Percentiles rank a stretch among this genome's conserved stretches.
phyloP scores from a whole-genome alignment of 2,797 vertebrate species.

The Meda fulgida region DNA sequence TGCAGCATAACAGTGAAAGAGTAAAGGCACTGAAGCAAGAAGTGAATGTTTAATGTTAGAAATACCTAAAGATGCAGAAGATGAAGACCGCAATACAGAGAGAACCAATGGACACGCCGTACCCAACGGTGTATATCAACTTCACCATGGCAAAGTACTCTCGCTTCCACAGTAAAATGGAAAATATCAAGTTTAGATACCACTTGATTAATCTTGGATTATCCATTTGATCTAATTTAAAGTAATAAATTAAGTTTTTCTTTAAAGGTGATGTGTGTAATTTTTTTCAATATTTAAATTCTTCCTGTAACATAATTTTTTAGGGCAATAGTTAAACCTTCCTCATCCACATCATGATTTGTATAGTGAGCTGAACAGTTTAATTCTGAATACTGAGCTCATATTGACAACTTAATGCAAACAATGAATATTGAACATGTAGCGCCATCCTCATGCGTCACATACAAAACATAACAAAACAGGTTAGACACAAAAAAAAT shows the following conservation, averaged over 20 bases:
- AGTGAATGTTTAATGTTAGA: neutral
- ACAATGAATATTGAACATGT: neutral
- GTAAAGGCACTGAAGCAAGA: neutral
- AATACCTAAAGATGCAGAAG: conserved; percentile 56
- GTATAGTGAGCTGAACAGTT: neutral
- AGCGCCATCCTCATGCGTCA: neutral
- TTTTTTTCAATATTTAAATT: neutral
- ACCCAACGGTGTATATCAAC: conserved; percentile 58
- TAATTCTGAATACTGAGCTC: neutral
- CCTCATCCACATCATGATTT: neutral
- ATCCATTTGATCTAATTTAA: neutral
- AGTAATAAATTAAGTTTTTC: neutral
- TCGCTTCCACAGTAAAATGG: conserved; percentile 24
- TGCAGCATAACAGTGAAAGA: neutral
- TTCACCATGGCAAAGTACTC: conserved; percentile 57
- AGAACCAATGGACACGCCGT: conserved; percentile 52
- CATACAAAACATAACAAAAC: neutral
- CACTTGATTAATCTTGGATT: neutral
- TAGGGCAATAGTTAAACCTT: neutral
- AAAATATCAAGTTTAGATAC: conserved; percentile 3
- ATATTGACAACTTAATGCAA: neutral
- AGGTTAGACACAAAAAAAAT: neutral
- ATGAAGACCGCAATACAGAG: conserved; percentile 45
- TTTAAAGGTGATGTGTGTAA: neutral
- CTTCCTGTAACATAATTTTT: neutral